Percentiles rank a stretch among this genome's conserved stretches.
Conservation (phyloP, 2,888 invertebrate species). For the Amphipyra berbera region DNA sequence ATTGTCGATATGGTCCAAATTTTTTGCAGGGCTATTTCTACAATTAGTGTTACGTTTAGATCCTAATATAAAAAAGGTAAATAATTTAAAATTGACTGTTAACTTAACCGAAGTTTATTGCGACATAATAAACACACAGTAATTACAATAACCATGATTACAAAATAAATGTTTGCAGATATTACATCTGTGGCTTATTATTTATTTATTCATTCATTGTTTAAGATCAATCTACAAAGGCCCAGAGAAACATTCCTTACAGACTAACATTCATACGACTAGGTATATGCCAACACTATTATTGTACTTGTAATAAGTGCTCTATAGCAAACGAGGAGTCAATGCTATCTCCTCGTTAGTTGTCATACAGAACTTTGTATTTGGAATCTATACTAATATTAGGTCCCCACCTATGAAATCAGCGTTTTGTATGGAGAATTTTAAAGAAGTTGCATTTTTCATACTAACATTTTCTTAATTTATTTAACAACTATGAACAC, state of each 20-base stretch:
- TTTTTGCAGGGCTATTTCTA: conserved; percentile 3
- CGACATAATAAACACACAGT: not conserved
- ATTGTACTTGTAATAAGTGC: conserved; percentile 23
- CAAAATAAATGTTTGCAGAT: conserved; percentile 15
- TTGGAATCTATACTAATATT: too few relatives aligned
- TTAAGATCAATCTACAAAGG: too few relatives aligned
- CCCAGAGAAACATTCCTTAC: too few relatives aligned
- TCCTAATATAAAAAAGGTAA: not conserved
- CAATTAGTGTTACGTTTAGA: not conserved
- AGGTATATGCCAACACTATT: conserved; percentile 7
- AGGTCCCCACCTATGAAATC: too few relatives aligned
- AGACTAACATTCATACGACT: too few relatives aligned
- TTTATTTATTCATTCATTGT: too few relatives aligned
- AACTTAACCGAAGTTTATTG: not conserved
- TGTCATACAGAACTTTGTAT: not conserved
- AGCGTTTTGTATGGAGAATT: too few relatives aligned
- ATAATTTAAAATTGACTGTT: not conserved
- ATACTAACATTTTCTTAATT: too few relatives aligned
- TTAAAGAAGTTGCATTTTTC: too few relatives aligned
- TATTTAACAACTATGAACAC: too few relatives aligned
- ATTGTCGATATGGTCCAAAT: conserved; percentile 13
- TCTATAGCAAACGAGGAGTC: conserved; percentile 19
- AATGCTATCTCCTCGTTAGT: not conserved
- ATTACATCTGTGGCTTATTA: conserved; percentile 19
- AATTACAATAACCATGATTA: conserved; percentile 1